phyloP scores from a whole-genome alignment of 2,888 invertebrate species.

The Mimumesa dahlbomi region DNA sequence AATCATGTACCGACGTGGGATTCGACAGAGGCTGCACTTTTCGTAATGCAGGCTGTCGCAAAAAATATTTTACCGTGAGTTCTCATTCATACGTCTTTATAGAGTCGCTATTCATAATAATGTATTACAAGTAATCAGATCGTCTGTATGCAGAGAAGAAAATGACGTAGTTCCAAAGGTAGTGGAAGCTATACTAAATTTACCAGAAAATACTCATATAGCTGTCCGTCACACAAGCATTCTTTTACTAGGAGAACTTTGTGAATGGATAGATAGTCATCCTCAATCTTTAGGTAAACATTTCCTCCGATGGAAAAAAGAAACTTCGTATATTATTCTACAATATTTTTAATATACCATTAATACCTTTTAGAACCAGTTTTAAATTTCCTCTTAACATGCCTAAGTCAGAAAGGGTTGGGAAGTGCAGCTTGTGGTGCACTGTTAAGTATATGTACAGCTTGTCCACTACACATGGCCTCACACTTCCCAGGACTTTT shows the following conservation, averaged over 20 bases:
- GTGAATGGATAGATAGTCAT: constrained; percentile 97
- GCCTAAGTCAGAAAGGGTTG: constrained; percentile 87
- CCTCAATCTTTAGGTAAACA: constrained; percentile 86
- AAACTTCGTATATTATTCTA: neutral
- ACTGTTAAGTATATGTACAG: constrained; percentile 91
- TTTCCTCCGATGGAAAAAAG: neutral
- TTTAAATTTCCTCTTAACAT: constrained; percentile 89
- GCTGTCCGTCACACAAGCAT: constrained; percentile 95
- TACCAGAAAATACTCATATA: constrained; percentile 90
- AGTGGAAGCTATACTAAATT: constrained; percentile 92
- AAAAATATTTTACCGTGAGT: constrained; percentile 97
- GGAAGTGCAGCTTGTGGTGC: constrained; percentile 91
- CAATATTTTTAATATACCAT: constrained; percentile 28
- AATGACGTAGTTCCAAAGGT: constrained; percentile 96
- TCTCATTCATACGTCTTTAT: too few species aligned
- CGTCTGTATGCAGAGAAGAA: constrained; percentile 86
- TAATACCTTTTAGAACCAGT: constrained; percentile 84
- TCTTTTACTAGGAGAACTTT: constrained; percentile 92
- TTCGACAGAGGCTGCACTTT: constrained; percentile 95
- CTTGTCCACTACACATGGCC: constrained; percentile 90
- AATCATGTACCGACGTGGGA: constrained; percentile 92
- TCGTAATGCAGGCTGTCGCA: constrained; percentile 96
- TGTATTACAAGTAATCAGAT: constrained; percentile 1
- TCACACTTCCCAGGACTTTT: constrained; percentile 88
- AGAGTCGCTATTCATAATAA: too few species aligned